Percentiles rank a stretch among this genome's conserved stretches.
Conservation (phyloP, 2,113 vertebrate genomes). For the Acinonyx jubatus region DNA sequence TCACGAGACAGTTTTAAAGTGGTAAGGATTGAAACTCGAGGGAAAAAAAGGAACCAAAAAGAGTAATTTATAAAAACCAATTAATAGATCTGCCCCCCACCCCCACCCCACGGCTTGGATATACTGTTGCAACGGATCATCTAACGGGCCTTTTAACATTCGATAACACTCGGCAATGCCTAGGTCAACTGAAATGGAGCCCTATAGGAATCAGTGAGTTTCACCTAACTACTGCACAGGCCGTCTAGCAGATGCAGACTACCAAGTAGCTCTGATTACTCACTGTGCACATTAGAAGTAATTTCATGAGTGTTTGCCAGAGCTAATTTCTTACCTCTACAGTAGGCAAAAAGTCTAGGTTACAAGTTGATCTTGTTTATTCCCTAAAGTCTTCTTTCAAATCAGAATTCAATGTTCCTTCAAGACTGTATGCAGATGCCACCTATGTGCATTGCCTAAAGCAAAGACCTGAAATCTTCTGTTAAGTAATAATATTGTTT, state of each 20-base stretch:
- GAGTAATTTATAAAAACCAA: background rate
- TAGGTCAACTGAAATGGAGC: background rate
- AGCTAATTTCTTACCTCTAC: constrained; percentile 63
- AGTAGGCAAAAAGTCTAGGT: constrained; percentile 59
- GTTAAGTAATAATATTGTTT: background rate
- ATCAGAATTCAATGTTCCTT: constrained; percentile 30
- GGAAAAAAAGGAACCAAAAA: background rate
- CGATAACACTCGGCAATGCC: background rate
- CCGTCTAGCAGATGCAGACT: background rate
- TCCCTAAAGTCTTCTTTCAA: constrained; percentile 54
- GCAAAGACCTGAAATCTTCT: constrained; percentile 38
- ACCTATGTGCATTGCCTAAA: constrained; percentile 2
- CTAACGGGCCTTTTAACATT: background rate
- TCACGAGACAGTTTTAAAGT: background rate
- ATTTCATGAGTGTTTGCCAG: constrained; percentile 52
- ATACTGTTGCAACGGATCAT: background rate
- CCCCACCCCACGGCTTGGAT: background rate
- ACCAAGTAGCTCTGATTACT: constrained; percentile 53
- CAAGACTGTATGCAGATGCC: constrained; percentile 36
- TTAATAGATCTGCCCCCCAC: background rate
- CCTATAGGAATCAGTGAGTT: background rate
- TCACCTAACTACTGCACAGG: background rate
- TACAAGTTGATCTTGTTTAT: constrained; percentile 62
- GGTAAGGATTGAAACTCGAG: background rate
- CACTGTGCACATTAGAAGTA: constrained; percentile 56